These are phyloP conservation scores for Drosophila lutescens DNA, from an alignment of 2,888 invertebrate genomes.

Conservation along the genomic window DNA sequence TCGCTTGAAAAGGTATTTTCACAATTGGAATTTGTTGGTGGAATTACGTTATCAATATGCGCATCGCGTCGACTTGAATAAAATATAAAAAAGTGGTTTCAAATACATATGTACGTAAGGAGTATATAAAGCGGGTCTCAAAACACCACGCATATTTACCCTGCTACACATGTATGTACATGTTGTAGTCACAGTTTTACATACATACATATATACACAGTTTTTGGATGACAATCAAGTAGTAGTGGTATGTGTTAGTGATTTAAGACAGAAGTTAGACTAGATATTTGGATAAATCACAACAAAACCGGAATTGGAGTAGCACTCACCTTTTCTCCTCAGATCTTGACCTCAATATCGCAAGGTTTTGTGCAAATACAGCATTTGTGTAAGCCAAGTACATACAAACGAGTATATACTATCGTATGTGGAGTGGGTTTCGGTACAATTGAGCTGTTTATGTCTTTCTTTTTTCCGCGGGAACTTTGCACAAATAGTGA, in stretches of 20 bases:
- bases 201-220: neutral
- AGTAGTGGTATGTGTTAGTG: constrained; percentile 10
- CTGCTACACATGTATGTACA: neutral
- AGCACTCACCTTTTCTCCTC: constrained; percentile 36
- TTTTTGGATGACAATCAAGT: constrained; percentile 8
- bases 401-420: constrained; percentile 6
- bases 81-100: constrained; percentile 3
- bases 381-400: constrained; percentile 23
- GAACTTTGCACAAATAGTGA: constrained; percentile 4
- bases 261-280: constrained; percentile 7
- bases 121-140: constrained; percentile 10
- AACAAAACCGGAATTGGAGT: constrained; percentile 4
- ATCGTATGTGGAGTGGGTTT: neutral
- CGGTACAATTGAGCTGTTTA: neutral
- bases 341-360: constrained; percentile 33
- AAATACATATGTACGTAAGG: neutral
- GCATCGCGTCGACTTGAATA: constrained; percentile 3
- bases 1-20: neutral
- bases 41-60: constrained; percentile 7
- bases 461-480: neutral
- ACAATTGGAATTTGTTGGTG: constrained; percentile 2
- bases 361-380: constrained; percentile 22
- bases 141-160: constrained; percentile 9
- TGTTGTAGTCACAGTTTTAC: neutral
- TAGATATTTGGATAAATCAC: neutral